A percentile compares a stretch with the other conserved stretches of the same genome.
Conservation (phyloP, 2,888 invertebrate species). For the Toxonevra muliebris region DNA sequence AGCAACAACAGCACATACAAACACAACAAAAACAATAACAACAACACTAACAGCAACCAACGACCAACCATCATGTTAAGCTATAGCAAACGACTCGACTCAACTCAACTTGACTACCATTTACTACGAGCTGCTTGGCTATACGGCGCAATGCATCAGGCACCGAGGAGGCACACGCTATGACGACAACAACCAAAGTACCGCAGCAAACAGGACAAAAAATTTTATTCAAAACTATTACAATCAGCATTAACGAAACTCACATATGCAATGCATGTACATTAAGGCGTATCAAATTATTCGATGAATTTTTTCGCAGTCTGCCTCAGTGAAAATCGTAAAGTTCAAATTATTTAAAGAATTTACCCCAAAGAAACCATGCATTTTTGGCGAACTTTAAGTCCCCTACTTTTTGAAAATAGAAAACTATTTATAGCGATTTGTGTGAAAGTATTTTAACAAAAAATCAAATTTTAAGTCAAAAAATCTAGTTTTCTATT, state of each 20-base stretch:
- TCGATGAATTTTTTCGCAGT: too few relatives aligned
- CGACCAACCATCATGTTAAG: slow-evolving; percentile 38
- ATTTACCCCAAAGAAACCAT: too few relatives aligned
- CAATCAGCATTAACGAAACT: slow-evolving; percentile 1
- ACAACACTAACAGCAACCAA: slow-evolving; percentile 36
- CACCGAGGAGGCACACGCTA: slow-evolving; percentile 32
- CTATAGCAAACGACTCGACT: slow-evolving; percentile 38
- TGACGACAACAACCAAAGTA: slow-evolving; percentile 34
- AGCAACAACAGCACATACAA: slow-evolving; percentile 40
- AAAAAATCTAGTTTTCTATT: too few relatives aligned
- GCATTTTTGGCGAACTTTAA: too few relatives aligned
- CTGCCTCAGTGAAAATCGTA: too few relatives aligned
- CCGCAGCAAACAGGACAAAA: slow-evolving; percentile 35
- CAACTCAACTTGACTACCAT: slow-evolving; percentile 39
- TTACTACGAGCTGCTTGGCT: slow-evolving; percentile 31
- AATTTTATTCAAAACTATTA: slow-evolving; percentile 13
- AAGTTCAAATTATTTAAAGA: too few relatives aligned
- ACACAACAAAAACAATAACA: slow-evolving; percentile 39
- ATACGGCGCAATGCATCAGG: slow-evolving; percentile 38
- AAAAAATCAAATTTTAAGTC: too few relatives aligned
- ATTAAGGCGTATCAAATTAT: too few relatives aligned
- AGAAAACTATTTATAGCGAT: too few relatives aligned
- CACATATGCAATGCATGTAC: too few relatives aligned
- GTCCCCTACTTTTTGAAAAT: too few relatives aligned
- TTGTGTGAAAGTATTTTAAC: too few relatives aligned